Evolutionary conservation across 2,888 invertebrate species (phyloP).

Genomic region (Heliconius aoede): DNA sequence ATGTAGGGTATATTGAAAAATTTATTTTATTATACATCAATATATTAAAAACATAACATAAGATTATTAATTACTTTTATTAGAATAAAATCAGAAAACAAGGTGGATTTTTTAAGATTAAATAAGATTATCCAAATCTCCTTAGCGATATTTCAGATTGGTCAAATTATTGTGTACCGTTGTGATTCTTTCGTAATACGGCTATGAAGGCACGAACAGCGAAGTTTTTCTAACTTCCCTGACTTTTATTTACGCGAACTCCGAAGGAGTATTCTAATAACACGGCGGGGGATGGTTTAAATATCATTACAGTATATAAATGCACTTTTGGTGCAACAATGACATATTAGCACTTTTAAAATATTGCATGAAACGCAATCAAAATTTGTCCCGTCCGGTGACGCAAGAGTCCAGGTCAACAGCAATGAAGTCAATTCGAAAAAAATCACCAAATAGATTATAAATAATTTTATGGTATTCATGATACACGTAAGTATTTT

Average conservation of each 20-base stretch:
- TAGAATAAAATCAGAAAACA: too few relatives aligned
- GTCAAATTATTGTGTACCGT: constrained; percentile 25
- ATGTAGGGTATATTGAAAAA: too few relatives aligned
- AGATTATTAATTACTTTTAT: too few relatives aligned
- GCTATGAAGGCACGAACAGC: constrained; percentile 28
- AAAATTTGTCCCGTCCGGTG: too few relatives aligned
- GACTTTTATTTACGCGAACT: background rate
- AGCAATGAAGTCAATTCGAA: too few relatives aligned
- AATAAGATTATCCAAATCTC: background rate
- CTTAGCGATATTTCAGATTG: background rate
- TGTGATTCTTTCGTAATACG: constrained; percentile 14
- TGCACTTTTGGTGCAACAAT: background rate
- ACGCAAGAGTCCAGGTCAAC: too few relatives aligned
- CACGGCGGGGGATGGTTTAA: background rate
- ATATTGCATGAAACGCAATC: background rate
- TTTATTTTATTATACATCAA: too few relatives aligned
- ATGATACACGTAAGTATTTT: background rate
- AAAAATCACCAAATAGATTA: too few relatives aligned
- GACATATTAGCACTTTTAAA: background rate
- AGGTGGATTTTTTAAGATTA: background rate
- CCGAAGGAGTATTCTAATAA: background rate
- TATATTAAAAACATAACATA: too few relatives aligned
- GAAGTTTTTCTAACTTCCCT: constrained; percentile 12
- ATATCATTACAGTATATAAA: background rate
- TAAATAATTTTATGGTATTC: background rate